Conservation (phyloP, 2,797 vertebrate species). For the Octomys mimax region DNA sequence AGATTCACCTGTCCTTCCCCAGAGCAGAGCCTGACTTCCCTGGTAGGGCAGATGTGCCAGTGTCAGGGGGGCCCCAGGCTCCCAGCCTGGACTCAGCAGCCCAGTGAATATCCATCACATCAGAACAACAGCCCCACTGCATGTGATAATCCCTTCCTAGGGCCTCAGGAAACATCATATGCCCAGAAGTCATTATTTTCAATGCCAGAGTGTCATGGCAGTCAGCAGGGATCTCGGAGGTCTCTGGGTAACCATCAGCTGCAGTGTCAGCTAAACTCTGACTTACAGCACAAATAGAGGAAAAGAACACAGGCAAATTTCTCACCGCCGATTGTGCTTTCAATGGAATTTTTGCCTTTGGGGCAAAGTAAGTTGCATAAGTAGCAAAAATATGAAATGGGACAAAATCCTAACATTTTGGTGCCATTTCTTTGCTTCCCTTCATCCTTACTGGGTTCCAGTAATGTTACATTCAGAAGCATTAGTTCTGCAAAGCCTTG, state of each 20-base stretch:
- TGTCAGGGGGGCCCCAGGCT: neutral
- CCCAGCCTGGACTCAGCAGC: neutral
- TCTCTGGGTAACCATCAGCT: slow-evolving; percentile 21
- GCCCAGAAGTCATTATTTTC: slow-evolving; percentile 33
- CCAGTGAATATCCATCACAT: neutral
- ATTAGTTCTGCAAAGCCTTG: neutral
- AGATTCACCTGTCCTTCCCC: too few relatives aligned
- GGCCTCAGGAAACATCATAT: neutral
- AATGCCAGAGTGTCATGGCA: neutral
- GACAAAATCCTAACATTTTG: neutral
- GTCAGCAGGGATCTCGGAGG: neutral
- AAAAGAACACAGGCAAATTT: neutral
- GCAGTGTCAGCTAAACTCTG: neutral
- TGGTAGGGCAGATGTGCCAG: neutral
- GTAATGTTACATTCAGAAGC: neutral
- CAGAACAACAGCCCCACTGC: neutral
- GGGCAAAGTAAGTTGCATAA: neutral
- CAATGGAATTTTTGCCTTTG: neutral
- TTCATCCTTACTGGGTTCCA: neutral
- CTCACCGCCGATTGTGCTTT: neutral
- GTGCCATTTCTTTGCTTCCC: neutral
- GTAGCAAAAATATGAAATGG: neutral
- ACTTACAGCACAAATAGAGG: neutral
- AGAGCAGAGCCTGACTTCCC: neutral
- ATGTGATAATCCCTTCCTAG: neutral